Evolutionary conservation across 1,140 invertebrate genomes (phyloP).

Genomic region (Lucilia cuprina): DNA sequence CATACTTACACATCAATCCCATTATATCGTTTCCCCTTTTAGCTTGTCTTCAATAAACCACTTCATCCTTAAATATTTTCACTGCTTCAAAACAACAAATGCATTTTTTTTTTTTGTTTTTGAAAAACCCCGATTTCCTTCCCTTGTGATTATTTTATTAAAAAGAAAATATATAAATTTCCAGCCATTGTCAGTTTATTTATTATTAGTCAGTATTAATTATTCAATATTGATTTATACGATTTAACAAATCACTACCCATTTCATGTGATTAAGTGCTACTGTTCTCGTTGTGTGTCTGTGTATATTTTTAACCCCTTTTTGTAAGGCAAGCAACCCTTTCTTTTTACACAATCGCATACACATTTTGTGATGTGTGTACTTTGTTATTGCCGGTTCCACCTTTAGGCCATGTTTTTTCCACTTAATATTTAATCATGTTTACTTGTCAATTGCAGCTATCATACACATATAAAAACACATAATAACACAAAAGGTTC

Average conservation of each 20-base stretch:
- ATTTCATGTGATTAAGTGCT: not conserved
- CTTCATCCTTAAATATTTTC: no score
- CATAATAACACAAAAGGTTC: no score
- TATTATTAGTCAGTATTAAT: not conserved
- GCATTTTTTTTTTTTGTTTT: no score
- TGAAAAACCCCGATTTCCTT: no score
- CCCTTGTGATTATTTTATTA: no score
- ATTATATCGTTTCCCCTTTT: no score
- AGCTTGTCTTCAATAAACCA: no score
- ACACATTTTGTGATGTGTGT: not conserved
- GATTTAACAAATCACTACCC: conserved; percentile 1
- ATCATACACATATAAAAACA: not conserved
- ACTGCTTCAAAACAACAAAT: no score
- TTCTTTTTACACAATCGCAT: not conserved
- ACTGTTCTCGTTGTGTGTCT: not conserved
- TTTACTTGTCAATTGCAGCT: conserved; percentile 1
- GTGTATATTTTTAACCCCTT: not conserved
- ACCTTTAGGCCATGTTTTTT: conserved; percentile 1
- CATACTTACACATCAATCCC: no score
- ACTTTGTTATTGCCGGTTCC: not conserved
- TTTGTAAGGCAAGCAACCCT: not conserved
- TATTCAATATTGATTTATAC: conserved; percentile 4
- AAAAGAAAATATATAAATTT: not conserved
- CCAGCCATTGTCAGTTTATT: not conserved
- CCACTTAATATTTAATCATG: conserved; percentile 2